Percentiles rank a stretch among this genome's conserved stretches.
Conservation (phyloP, 2,797 vertebrate genomes). For the Manis crassicaudata region DNA sequence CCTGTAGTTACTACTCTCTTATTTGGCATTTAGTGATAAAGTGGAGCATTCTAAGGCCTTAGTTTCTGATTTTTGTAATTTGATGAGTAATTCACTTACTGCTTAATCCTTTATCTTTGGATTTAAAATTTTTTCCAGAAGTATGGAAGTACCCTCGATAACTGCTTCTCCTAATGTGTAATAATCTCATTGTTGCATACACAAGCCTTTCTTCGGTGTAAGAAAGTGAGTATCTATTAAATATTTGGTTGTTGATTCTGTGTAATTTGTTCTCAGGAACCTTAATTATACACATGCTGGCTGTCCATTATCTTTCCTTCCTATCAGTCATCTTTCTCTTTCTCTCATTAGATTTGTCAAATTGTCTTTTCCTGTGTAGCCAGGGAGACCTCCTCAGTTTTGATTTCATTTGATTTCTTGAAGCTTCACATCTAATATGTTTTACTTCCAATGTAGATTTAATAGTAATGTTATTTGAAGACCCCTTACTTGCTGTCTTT, state of each 20-base stretch:
- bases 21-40: neutral
- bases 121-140: neutral
- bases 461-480: neutral
- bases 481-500: neutral
- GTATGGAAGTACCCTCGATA: neutral
- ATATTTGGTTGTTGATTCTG: neutral
- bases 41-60: neutral
- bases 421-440: neutral
- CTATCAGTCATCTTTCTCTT: neutral
- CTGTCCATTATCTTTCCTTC: neutral
- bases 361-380: neutral
- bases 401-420: neutral
- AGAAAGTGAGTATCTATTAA: neutral
- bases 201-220: neutral
- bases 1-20: neutral
- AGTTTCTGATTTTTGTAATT: neutral
- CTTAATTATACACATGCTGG: neutral
- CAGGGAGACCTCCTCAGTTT: neutral
- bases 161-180: neutral
- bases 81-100: neutral
- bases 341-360: neutral
- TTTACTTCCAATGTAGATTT: neutral
- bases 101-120: neutral
- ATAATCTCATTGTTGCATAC: neutral
- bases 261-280: neutral